These are phyloP conservation scores for Champsocephalus gunnari DNA, from an alignment of 2,797 vertebrate species.

Conservation along the genomic window DNA sequence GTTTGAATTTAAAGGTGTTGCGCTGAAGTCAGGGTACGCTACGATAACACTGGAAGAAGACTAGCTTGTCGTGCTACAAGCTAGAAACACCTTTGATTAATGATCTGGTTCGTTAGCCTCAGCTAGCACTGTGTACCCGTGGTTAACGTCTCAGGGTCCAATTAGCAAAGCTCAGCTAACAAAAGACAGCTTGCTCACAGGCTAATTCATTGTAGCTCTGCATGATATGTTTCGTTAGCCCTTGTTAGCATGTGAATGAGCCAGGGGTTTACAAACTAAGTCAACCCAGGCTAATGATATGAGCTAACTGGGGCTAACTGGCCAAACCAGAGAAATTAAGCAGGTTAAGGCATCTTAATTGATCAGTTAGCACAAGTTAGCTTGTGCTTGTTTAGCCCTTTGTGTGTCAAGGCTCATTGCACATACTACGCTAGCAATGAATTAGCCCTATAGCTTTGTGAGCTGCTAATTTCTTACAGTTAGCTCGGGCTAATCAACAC, in stretches of 20 bases:
- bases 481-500: background rate
- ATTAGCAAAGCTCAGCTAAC: no score
- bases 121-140: background rate
- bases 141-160: background rate
- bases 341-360: background rate
- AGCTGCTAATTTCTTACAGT: background rate
- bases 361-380: conserved; percentile 6
- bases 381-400: conserved; percentile 2
- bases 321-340: background rate
- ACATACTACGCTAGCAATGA: background rate
- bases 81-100: background rate
- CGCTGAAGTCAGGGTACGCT: background rate
- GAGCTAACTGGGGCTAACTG: background rate
- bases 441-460: conserved; percentile 1
- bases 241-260: background rate
- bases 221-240: background rate
- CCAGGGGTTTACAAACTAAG: background rate
- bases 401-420: background rate
- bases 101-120: background rate
- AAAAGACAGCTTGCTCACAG: no score
- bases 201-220: background rate
- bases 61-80: background rate
- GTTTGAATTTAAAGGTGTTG: background rate
- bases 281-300: background rate
- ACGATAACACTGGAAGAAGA: conserved; percentile 44